These are phyloP conservation scores for Oryzias woworae DNA, from an alignment of 2,113 vertebrate species.

Conservation along the genomic window DNA sequence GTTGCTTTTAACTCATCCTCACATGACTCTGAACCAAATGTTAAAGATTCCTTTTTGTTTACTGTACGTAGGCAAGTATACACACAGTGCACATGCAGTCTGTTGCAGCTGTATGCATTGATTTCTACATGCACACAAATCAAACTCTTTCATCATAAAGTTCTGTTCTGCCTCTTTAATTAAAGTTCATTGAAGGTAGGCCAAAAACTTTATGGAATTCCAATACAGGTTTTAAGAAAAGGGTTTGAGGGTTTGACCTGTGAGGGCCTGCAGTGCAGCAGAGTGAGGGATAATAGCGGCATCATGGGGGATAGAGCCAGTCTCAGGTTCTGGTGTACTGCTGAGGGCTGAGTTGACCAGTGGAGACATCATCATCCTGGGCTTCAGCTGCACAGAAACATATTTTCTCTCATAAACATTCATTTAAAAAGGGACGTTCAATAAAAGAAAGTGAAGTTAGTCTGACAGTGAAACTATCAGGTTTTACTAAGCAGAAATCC, in stretches of 20 bases:
- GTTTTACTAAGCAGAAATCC: too few relatives aligned
- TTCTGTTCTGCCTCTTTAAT: too few relatives aligned
- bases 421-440: background rate
- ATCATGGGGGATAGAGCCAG: conserved; percentile 92
- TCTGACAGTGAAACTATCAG: too few relatives aligned
- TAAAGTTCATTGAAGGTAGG: too few relatives aligned
- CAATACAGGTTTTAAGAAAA: background rate
- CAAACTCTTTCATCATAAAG: too few relatives aligned
- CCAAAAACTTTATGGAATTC: too few relatives aligned
- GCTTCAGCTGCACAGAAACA: conserved; percentile 85
- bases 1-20: conserved; percentile 17
- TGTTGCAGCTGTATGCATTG: too few relatives aligned
- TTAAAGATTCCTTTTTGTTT: conserved; percentile 18
- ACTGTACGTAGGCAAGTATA: conserved; percentile 4
- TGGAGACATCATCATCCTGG: conserved; percentile 87
- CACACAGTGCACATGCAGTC: background rate
- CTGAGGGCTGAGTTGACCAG: conserved; percentile 86
- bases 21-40: conserved; percentile 19
- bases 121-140: background rate
- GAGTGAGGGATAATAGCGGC: conserved; percentile 89
- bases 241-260: conserved; percentile 79
- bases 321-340: conserved; percentile 90
- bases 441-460: background rate
- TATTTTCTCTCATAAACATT: background rate
- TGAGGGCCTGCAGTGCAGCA: conserved; percentile 83